These are phyloP conservation scores for Otus sunia DNA, from an alignment of 2,113 vertebrate genomes.

Conservation along the genomic window DNA sequence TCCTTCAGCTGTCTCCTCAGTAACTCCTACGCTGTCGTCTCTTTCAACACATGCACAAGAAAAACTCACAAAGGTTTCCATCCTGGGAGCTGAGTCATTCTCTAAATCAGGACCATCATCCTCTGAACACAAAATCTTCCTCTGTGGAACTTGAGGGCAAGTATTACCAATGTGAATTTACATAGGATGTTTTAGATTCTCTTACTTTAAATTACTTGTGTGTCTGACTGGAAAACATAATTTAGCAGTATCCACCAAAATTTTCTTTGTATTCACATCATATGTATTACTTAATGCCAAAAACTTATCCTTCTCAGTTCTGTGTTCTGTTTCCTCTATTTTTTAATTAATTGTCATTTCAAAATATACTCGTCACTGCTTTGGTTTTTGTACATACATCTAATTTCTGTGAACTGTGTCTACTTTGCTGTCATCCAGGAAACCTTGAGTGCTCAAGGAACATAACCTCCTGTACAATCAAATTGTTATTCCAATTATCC, in stretches of 20 bases:
- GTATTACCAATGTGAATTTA: neutral
- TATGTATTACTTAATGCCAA: neutral
- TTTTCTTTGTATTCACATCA: neutral
- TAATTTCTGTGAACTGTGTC: neutral
- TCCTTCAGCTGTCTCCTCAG: constrained; percentile 4
- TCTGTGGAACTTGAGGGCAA: neutral
- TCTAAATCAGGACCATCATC: neutral
- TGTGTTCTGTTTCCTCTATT: neutral
- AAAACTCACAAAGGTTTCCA: neutral
- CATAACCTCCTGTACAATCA: neutral
- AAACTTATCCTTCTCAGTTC: neutral
- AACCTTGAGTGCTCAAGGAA: neutral
- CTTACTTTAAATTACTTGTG: neutral
- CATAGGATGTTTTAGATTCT: neutral
- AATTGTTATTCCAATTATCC: neutral
- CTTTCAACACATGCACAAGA: neutral
- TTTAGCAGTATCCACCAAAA: neutral
- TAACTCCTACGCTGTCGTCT: neutral
- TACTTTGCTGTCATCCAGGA: neutral
- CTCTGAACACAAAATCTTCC: neutral
- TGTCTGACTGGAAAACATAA: neutral
- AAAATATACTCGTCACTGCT: neutral
- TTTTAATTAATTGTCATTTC: neutral
- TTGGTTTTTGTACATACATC: neutral
- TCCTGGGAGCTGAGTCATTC: constrained; percentile 18